Evolutionary conservation across 2,888 invertebrate species (phyloP).

Genomic region (Stenurella melanura): DNA sequence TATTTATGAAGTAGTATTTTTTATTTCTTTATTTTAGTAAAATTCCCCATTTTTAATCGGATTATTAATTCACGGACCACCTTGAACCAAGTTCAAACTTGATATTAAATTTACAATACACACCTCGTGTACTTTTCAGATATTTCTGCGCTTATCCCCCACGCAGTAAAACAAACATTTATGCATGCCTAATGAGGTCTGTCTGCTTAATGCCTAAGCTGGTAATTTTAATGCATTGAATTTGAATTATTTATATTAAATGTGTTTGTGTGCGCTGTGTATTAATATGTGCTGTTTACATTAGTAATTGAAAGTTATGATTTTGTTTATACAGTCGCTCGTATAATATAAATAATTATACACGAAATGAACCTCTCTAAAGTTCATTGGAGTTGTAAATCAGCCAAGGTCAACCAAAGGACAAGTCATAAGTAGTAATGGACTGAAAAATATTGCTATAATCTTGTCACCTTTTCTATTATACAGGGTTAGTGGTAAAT

Average conservation of each 20-base stretch:
- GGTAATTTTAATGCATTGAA: slow-evolving; percentile 20
- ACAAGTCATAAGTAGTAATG: background rate
- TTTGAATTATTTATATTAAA: slow-evolving; percentile 35
- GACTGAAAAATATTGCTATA: background rate
- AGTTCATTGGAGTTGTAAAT: slow-evolving; percentile 35
- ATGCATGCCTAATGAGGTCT: slow-evolving; percentile 4
- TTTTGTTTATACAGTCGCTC: slow-evolving; percentile 28
- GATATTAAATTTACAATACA: background rate
- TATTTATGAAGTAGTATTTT: no score
- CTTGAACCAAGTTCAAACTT: background rate
- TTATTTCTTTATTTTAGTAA: no score
- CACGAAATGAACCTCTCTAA: slow-evolving; percentile 26
- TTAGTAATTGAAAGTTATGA: slow-evolving; percentile 35
- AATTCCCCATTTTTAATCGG: no score
- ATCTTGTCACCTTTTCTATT: background rate
- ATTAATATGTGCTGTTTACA: slow-evolving; percentile 30
- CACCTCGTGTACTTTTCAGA: slow-evolving; percentile 5
- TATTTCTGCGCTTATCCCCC: background rate
- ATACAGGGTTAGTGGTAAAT: no score
- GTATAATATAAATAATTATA: slow-evolving; percentile 27
- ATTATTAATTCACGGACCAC: background rate
- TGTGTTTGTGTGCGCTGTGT: slow-evolving; percentile 8
- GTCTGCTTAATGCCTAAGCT: slow-evolving; percentile 12
- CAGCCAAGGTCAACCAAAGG: slow-evolving; percentile 12
- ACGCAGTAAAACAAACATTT: slow-evolving; percentile 12